These are phyloP conservation scores for Abrostola tripartita DNA, from an alignment of 2,888 invertebrate genomes.

Conservation along the genomic window DNA sequence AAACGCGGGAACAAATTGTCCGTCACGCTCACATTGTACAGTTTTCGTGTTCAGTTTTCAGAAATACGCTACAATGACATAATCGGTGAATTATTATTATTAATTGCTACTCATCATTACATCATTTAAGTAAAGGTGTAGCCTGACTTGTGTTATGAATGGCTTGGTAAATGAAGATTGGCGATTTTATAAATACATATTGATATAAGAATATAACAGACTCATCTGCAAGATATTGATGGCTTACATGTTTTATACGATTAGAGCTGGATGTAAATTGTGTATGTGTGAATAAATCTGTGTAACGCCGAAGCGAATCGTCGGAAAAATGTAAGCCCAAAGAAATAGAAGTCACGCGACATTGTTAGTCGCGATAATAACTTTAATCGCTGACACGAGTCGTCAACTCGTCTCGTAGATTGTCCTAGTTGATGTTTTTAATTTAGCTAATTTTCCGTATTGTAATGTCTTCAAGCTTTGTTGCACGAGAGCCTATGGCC, in stretches of 20 bases:
- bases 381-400: slow-evolving; percentile 47
- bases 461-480: slow-evolving; percentile 52
- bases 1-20: slow-evolving; percentile 73
- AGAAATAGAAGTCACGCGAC: slow-evolving; percentile 37
- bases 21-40: slow-evolving; percentile 61
- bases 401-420: slow-evolving; percentile 64
- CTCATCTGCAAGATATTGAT: slow-evolving; percentile 8
- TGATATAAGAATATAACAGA: slow-evolving; percentile 26
- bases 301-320: slow-evolving; percentile 21
- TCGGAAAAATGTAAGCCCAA: slow-evolving; percentile 24
- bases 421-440: slow-evolving; percentile 67
- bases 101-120: slow-evolving; percentile 60
- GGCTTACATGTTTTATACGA: slow-evolving; percentile 11
- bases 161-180: slow-evolving; percentile 34
- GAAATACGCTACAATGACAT: slow-evolving; percentile 64
- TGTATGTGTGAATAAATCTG: slow-evolving; percentile 17
- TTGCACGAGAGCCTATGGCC: slow-evolving; percentile 49
- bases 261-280: slow-evolving; percentile 37
- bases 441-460: slow-evolving; percentile 63
- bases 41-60: slow-evolving; percentile 51
- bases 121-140: slow-evolving; percentile 27
- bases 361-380: slow-evolving; percentile 39
- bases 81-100: slow-evolving; percentile 65
- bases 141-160: slow-evolving; percentile 32
- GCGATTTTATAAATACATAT: slow-evolving; percentile 27